Conservation (phyloP, 2,797 vertebrate species). For the Leuciscus waleckii region DNA sequence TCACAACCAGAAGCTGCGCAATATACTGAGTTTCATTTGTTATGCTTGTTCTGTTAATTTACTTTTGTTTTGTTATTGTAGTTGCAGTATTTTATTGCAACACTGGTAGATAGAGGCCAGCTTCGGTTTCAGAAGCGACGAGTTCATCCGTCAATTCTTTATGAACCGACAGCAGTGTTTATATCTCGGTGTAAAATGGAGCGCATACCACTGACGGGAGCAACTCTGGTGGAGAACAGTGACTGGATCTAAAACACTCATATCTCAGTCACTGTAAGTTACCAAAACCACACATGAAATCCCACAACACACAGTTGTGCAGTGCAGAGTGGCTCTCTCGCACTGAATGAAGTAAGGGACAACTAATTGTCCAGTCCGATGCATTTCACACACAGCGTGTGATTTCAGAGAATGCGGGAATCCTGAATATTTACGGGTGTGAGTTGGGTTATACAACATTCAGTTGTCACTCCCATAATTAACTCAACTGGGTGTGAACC, state of each 20-base stretch:
- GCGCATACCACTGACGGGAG: not conserved
- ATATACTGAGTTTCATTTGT: not conserved
- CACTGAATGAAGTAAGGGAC: not conserved
- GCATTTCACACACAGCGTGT: not conserved
- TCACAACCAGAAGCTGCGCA: not conserved
- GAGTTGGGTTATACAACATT: not conserved
- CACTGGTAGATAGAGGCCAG: not conserved
- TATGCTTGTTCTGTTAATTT: not conserved
- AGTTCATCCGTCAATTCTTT: too few relatives aligned
- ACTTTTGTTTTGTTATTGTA: not conserved
- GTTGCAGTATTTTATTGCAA: not conserved
- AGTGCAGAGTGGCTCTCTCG: not conserved
- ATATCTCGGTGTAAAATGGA: not conserved
- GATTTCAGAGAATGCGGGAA: not conserved
- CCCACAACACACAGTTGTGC: not conserved
- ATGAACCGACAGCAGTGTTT: not conserved
- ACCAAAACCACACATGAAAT: not conserved
- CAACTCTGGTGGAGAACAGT: not conserved
- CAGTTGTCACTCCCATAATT: not conserved
- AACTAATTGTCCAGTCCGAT: not conserved
- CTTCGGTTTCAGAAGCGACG: too few relatives aligned
- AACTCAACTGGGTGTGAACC: not conserved
- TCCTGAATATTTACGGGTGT: not conserved
- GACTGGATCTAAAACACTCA: not conserved
- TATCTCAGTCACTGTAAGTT: not conserved